Evolutionary conservation across 23 tunicate species (phyloP), one percentile per base, ranked within the genome.

Genomic region (Aplidium turbinatum): DNA sequence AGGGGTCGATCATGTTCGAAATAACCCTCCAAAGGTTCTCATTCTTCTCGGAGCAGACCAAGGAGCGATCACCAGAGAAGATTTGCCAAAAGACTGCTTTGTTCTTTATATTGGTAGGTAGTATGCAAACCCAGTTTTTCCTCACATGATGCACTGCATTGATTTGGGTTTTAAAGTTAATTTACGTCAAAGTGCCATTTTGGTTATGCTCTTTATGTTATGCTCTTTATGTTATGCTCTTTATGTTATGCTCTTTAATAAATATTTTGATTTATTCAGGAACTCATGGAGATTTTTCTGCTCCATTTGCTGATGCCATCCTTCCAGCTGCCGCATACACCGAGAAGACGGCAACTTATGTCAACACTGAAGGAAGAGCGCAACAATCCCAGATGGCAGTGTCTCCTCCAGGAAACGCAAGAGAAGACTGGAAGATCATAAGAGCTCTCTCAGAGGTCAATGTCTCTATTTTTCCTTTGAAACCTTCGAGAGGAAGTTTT

Each of bases 341-440:
- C 46, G 99, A 95, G 65, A 95, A 95, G 53, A 79, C 84, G 3
- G 99, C 80, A 0, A 95, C 99, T 16, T 95, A 77, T 50, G 92
- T 95, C 58, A 95, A 89, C 76, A 95, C 91, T 2, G 99, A 95
- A 75, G 99, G 99, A 23, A 78, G 99, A 0, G 84, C 95, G 2
- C 99, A 95, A 58, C 92, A 79, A 33, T 73, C 97, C 18, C 82
- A 63, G 38, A 58, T 84, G 2, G 99, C 99, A 20, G 96, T 95
- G 7, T 89, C 99, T 22, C 96, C 99, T 28, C 99, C 99, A 27
- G 99, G 96, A 0, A 33, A 34, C 55, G 96, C 96, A 26, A 75
- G 96, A 83, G 99, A 95, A 57, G 99, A 95, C 68, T 95, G 99
- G 99, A 95, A 85, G 70, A 88, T 95, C 22, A 61, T 95, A n/a